Conservation (phyloP, 2,797 vertebrate species). For the Melopsittacus undulatus region DNA sequence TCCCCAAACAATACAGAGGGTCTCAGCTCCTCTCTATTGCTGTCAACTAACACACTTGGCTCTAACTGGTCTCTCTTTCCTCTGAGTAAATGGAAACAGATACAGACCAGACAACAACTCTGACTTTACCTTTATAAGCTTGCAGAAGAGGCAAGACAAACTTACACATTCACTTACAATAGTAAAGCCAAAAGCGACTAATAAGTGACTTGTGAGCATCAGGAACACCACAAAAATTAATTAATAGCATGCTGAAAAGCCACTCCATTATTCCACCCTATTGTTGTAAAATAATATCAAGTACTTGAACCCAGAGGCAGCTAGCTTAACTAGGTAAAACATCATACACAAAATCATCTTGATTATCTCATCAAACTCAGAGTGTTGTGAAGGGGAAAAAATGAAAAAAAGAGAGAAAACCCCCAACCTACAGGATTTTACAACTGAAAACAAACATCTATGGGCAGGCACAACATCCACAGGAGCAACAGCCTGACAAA, state of each 20-base stretch:
- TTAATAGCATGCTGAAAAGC: not conserved
- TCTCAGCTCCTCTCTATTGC: not conserved
- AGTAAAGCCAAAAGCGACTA: not conserved
- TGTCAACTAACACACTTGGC: accelerated
- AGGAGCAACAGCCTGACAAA: not conserved
- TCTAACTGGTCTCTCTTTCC: not conserved
- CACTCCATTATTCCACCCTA: not conserved
- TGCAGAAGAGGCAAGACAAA: not conserved
- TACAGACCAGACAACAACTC: not conserved
- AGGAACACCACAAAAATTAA: not conserved
- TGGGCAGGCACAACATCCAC: not conserved
- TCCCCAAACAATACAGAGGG: accelerated
- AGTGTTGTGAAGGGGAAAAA: accelerated
- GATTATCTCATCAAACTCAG: not conserved
- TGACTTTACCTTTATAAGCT: not conserved
- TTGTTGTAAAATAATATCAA: not conserved
- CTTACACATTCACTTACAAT: not conserved
- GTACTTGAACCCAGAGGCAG: not conserved
- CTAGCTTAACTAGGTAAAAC: not conserved
- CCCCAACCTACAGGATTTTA: not conserved
- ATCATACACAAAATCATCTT: not conserved
- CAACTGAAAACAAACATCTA: not conserved
- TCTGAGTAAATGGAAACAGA: not conserved
- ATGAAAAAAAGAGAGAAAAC: accelerated
- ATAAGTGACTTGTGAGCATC: not conserved